These are phyloP conservation scores for Anser cygnoides DNA, from an alignment of 2,113 vertebrate genomes.

Conservation along the genomic window DNA sequence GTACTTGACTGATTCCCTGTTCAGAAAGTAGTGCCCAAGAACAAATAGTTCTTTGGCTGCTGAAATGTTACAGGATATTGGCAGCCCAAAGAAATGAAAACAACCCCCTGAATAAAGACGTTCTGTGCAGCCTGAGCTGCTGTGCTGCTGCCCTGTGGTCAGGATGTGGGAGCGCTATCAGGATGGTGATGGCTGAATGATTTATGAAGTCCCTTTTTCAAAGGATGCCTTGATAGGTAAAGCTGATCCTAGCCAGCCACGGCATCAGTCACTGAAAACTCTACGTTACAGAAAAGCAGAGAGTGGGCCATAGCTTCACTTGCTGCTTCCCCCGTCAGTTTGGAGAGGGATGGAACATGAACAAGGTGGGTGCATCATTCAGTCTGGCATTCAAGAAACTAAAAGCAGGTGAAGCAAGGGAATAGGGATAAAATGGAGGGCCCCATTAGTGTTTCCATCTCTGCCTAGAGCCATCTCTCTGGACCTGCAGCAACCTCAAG, in stretches of 20 bases:
- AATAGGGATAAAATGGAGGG: not conserved
- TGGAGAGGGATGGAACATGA: not conserved
- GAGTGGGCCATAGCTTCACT: not conserved
- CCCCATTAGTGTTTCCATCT: not conserved
- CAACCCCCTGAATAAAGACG: not conserved
- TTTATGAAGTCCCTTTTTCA: not conserved
- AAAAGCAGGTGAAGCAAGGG: not conserved
- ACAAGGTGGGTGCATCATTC: not conserved
- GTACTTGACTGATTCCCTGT: slow-evolving; percentile 11
- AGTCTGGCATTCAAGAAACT: not conserved
- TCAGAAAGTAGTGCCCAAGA: slow-evolving; percentile 17
- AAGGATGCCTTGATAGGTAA: not conserved
- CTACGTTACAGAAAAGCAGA: not conserved
- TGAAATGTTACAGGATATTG: slow-evolving; percentile 29
- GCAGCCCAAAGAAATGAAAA: slow-evolving; percentile 11
- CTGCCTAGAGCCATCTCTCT: not conserved
- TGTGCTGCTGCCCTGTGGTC: not conserved
- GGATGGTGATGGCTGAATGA: not conserved
- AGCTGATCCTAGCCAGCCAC: not conserved
- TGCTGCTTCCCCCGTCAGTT: not conserved
- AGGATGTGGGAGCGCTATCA: not conserved
- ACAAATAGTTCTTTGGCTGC: slow-evolving; percentile 53
- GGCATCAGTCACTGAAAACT: not conserved
- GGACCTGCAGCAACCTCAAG: not conserved
- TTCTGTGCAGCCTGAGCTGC: not conserved